Percentiles rank a stretch among this genome's conserved stretches.
Conservation (phyloP, 2,113 vertebrate genomes). For the Sula dactylatra region DNA sequence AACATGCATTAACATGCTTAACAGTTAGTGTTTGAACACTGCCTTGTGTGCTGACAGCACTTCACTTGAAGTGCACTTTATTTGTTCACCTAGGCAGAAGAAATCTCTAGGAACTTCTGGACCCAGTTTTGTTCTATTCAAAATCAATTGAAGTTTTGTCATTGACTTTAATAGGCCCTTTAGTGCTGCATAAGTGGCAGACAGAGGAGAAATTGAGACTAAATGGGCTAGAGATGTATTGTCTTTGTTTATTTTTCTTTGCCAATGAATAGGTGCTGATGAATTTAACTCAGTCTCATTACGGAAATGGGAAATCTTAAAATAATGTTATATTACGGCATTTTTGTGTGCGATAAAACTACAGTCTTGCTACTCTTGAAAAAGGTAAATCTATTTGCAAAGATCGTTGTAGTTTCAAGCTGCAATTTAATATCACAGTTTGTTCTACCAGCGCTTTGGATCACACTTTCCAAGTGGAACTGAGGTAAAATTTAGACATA, state of each 20-base stretch:
- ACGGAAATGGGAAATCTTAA: background rate
- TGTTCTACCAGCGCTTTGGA: background rate
- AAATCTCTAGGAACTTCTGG: slow-evolving; percentile 2
- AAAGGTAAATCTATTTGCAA: background rate
- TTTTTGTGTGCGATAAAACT: background rate
- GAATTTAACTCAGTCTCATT: background rate
- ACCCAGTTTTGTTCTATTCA: background rate
- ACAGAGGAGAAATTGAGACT: background rate
- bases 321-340: background rate
- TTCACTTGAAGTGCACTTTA: background rate
- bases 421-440: background rate
- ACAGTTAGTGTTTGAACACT: background rate
- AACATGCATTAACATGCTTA: background rate
- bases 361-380: background rate
- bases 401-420: background rate
- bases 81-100: background rate
- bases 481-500: background rate
- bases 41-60: background rate
- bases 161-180: background rate
- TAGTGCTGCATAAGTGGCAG: background rate
- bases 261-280: background rate
- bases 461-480: background rate
- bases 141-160: background rate
- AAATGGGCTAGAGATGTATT: background rate
- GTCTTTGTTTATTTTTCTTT: slow-evolving; percentile 33